Conservation (phyloP, 2,113 vertebrate species). For the Polypterus bichir region DNA sequence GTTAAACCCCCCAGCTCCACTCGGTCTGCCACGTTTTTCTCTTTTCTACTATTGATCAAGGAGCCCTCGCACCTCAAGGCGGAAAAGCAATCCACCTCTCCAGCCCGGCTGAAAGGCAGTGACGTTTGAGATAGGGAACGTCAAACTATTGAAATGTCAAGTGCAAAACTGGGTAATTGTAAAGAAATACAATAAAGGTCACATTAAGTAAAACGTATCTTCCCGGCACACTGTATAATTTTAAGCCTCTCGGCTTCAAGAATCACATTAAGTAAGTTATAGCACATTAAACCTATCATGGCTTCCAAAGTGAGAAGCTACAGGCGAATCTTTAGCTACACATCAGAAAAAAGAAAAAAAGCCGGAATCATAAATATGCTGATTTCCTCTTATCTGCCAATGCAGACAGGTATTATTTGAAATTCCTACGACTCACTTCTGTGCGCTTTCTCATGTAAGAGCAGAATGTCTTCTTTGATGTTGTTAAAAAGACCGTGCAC, state of each 20-base stretch:
- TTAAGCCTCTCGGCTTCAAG: neutral
- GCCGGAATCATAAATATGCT: neutral
- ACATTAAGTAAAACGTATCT: neutral
- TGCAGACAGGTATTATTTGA: neutral
- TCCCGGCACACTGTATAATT: neutral
- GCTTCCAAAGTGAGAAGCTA: neutral
- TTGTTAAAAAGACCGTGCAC: neutral
- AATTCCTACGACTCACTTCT: neutral
- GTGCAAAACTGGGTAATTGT: neutral
- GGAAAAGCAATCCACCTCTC: too few species aligned
- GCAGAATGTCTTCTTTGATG: neutral
- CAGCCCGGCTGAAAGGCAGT: too few species aligned
- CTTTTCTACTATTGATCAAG: too few species aligned
- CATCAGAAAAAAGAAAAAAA: neutral
- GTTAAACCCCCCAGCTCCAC: too few species aligned
- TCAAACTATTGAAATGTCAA: neutral
- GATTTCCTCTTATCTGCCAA: conserved; percentile 1
- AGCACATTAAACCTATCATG: neutral
- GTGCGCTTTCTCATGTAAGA: neutral
- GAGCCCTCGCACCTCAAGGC: too few species aligned
- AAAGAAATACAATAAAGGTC: neutral
- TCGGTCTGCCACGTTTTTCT: too few species aligned
- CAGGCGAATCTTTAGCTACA: neutral
- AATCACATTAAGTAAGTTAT: conserved; percentile 6
- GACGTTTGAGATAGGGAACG: neutral